Percentiles rank a stretch among this genome's conserved stretches.
Conservation (phyloP, 2,888 invertebrate species). For the Drosophila acutilabella region DNA sequence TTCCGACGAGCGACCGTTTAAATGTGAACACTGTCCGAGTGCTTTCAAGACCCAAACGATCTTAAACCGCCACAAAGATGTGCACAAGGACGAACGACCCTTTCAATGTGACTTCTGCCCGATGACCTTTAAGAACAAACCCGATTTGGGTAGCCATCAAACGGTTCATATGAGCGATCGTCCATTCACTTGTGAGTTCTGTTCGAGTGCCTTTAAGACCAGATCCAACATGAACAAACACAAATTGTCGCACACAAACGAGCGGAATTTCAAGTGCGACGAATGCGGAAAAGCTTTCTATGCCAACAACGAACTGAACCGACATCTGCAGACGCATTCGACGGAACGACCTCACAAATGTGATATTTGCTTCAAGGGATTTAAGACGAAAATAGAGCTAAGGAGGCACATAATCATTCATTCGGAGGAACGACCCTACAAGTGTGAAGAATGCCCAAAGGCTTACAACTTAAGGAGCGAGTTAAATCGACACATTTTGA, state of each 20-base stretch:
- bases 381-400: not conserved
- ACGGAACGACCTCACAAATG: not conserved
- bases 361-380: not conserved
- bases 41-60: not conserved
- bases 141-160: not conserved
- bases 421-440: not conserved
- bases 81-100: not conserved
- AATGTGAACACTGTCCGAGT: not conserved
- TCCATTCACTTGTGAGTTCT: not conserved
- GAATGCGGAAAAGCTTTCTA: not conserved
- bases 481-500: not conserved
- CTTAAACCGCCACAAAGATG: not conserved
- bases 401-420: not conserved
- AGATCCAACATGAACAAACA: not conserved
- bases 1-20: not conserved
- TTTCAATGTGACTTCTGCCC: not conserved
- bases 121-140: not conserved
- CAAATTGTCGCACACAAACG: not conserved
- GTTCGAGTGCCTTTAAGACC: not conserved
- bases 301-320: not conserved
- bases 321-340: not conserved
- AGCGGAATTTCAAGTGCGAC: not conserved
- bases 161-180: not conserved
- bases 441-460: not conserved
- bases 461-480: not conserved